phyloP scores from a whole-genome alignment of 2,797 vertebrate species.

The Poecile montanus region DNA sequence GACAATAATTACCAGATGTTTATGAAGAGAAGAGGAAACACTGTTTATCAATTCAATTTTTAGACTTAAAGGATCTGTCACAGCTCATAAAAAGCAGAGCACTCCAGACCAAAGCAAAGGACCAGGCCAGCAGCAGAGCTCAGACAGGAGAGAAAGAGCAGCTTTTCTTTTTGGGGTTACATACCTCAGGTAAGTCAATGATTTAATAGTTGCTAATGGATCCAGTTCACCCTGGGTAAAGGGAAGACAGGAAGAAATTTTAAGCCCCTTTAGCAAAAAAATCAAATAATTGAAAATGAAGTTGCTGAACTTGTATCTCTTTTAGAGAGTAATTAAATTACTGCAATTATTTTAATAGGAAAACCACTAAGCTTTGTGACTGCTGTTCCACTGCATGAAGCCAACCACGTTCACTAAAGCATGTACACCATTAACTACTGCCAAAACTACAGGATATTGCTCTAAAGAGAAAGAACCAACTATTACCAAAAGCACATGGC shows the following conservation, averaged over 20 bases:
- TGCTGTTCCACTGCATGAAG: neutral
- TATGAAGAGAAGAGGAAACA: rapidly evolving
- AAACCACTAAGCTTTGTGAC: neutral
- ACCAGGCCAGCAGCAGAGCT: neutral
- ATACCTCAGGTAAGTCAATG: slow-evolving; percentile 91
- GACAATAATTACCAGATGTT: neutral
- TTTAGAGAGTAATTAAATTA: neutral
- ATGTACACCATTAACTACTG: neutral
- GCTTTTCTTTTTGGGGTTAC: neutral
- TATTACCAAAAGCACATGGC: neutral
- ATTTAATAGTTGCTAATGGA: slow-evolving; percentile 89
- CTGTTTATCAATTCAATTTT: neutral
- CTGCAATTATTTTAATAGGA: neutral
- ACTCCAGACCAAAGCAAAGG: neutral
- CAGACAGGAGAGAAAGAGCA: neutral
- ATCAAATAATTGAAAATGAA: neutral
- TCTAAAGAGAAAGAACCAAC: neutral
- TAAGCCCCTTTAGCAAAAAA: neutral
- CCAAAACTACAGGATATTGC: neutral
- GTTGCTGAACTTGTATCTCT: neutral
- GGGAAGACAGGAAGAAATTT: neutral
- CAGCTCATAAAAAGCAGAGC: neutral
- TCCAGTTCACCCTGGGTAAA: slow-evolving; percentile 90
- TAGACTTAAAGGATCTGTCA: neutral
- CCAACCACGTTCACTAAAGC: neutral